These are phyloP conservation scores for Oncorhynchus gorbuscha DNA, from an alignment of 2,113 vertebrate species.

Conservation along the genomic window DNA sequence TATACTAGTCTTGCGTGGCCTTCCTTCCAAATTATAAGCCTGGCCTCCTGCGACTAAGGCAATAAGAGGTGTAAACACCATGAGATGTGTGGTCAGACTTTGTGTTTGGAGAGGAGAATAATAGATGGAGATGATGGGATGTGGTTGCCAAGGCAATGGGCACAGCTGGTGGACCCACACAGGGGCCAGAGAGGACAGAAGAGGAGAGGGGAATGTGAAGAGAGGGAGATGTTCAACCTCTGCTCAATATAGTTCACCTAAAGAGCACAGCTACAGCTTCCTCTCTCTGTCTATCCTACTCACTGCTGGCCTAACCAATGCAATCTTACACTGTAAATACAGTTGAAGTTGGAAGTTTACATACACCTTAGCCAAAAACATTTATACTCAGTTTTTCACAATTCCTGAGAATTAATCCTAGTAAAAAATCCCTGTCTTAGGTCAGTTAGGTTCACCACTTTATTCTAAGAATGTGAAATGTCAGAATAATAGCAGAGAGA, in stretches of 20 bases:
- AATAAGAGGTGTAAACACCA: neutral
- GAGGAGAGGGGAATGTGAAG: neutral
- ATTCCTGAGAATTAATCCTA: too few species aligned
- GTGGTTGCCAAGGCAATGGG: conserved; percentile 61
- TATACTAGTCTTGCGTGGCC: too few species aligned
- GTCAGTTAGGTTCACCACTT: too few species aligned
- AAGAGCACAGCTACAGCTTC: neutral
- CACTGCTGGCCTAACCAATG: neutral
- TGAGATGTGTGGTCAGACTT: neutral
- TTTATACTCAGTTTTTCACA: too few species aligned
- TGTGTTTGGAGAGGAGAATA: conserved; percentile 26
- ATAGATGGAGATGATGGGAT: conserved; percentile 44
- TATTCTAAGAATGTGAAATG: too few species aligned
- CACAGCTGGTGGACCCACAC: conserved; percentile 55
- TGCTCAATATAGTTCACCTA: conserved; percentile 13
- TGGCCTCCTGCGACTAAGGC: too few species aligned
- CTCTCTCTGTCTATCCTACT: neutral
- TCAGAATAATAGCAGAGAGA: too few species aligned
- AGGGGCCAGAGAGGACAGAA: conserved; percentile 47
- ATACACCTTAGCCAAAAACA: too few species aligned
- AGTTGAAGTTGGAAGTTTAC: too few species aligned
- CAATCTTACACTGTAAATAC: too few species aligned
- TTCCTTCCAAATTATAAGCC: too few species aligned
- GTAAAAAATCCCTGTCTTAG: too few species aligned
- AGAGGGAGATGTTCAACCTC: conserved; percentile 25